Evolutionary conservation across 2,113 vertebrate species (phyloP), one percentile per base, ranked within the genome.

Genomic region (Falco punctatus): DNA sequence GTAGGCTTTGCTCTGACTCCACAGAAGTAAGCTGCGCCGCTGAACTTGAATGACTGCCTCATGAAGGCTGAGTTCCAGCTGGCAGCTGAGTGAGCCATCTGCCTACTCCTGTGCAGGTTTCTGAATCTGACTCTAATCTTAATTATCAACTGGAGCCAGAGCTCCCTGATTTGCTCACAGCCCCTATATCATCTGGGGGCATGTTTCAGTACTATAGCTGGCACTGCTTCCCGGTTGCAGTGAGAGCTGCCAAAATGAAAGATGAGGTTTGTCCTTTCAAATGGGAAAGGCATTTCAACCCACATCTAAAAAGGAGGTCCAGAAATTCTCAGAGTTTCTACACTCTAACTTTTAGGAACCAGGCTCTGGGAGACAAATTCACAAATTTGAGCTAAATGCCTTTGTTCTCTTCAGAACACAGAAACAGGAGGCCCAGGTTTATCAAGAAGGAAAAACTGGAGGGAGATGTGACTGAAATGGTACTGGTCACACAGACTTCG

Each of bases 121-220:
- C 92, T 91, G 89, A 91, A n/a, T 94, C 89, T 92, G 95, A 92
- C 95, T 94, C 92, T 96, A 81, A 92, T 97, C 96, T 96, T 95
- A 96, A 96, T 96, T 94, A 95, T 87, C 91, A 95, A 90, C 91
- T 97, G 94, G 81, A 95, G 89, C 69, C 19, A 97, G 87, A 96
- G 89, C 81, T 95, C 87, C 89, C 95, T 97, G 93, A 96, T 96
- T 97, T 87, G 54, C 86, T 94, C 71, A 66, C 71, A 87, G 89
- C 59, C 89, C 88, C 93, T 95, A 2, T 96, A 91, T 97, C 94
- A 90, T 96, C 72, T 88, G 40, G 91, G 90, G 85, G 71, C 81
- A 91, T 91, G 79, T 96, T 96, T 95, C 75, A 95, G 91, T 94
- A 90, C 83, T 81, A 81, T 96, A 86, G 71, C 85, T 94, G 89